phyloP scores from a whole-genome alignment of 2,797 vertebrate genomes.

The Clarias laeviceps region DNA sequence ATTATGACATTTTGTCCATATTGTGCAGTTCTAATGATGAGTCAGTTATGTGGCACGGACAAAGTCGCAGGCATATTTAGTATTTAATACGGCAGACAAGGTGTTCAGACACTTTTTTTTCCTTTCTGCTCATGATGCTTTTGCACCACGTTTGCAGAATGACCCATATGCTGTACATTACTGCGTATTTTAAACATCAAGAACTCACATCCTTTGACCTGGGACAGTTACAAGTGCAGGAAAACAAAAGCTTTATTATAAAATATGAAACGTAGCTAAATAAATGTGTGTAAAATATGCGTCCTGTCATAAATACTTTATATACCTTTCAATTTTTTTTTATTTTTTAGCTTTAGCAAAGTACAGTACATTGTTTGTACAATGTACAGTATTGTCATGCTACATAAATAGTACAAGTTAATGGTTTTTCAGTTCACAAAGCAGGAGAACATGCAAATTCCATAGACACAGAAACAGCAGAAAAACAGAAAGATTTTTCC shows the following conservation, averaged over 20 bases:
- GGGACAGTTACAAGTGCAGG: neutral
- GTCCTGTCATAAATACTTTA: no score
- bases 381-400: no score
- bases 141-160: neutral
- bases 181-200: neutral
- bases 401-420: no score
- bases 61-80: no score
- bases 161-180: neutral
- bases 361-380: no score
- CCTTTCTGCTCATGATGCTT: neutral
- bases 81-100: neutral
- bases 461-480: no score
- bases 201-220: neutral
- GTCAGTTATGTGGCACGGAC: neutral
- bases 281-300: no score
- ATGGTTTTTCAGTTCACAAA: no score
- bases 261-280: neutral
- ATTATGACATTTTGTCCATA: neutral
- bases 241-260: neutral
- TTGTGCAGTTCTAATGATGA: conserved; percentile 1
- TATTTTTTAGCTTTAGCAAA: no score
- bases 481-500: no score
- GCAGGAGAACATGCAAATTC: no score
- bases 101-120: neutral
- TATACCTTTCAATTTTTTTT: no score